A percentile compares a stretch with the other conserved stretches of the same genome.
Conservation (phyloP, 1,140 invertebrate species). For the Aphelinus atriplicis region DNA sequence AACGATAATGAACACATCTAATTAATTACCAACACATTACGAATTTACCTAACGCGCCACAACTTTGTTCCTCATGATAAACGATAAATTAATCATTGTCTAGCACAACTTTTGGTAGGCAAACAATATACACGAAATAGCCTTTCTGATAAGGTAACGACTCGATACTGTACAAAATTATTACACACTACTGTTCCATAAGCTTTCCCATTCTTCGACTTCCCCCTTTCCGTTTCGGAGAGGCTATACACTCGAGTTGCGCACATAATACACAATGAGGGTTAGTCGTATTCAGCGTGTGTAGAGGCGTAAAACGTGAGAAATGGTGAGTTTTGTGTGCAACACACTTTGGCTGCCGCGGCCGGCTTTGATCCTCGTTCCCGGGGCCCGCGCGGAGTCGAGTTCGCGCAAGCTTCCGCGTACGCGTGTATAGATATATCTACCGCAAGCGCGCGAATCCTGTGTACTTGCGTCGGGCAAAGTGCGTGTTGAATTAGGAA, state of each 20-base stretch:
- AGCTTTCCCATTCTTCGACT: constrained; percentile 19
- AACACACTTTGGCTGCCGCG: no score
- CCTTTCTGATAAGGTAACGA: no score
- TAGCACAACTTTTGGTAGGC: background rate
- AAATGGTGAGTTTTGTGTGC: background rate
- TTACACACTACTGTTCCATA: no score
- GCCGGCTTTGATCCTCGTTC: no score
- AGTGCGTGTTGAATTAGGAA: constrained; percentile 12
- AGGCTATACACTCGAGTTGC: background rate
- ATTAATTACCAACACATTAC: constrained; percentile 27
- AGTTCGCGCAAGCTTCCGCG: no score
- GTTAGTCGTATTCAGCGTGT: constrained; percentile 17
- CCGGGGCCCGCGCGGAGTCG: no score
- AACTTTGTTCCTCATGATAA: background rate
- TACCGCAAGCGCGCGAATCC: background rate
- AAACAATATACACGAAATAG: no score
- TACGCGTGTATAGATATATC: background rate
- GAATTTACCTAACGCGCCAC: constrained; percentile 25
- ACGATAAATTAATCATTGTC: background rate
- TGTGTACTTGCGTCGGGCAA: background rate
- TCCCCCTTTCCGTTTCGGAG: constrained; percentile 2
- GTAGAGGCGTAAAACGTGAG: constrained; percentile 6
- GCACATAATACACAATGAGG: background rate
- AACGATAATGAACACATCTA: constrained; percentile 29
- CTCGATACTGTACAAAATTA: no score